Conservation (phyloP, 1,140 invertebrate species). For the Aradophagus sp. region DNA sequence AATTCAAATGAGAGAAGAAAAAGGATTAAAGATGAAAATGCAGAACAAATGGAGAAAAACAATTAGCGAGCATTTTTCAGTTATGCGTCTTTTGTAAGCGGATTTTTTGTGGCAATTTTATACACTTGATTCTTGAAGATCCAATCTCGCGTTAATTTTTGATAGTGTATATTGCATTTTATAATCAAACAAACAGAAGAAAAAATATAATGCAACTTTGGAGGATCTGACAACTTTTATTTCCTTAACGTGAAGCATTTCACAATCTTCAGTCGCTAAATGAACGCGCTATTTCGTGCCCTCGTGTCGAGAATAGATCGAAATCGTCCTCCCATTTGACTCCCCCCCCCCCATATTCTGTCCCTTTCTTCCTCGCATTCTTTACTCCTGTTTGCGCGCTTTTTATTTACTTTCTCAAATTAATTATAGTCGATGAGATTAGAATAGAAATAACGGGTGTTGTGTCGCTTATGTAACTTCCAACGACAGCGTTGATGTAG, state of each 20-base stretch:
- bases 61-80: slow-evolving; percentile 54
- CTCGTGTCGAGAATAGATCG: slow-evolving; percentile 23
- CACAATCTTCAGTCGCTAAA: slow-evolving; percentile 51
- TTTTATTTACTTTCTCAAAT: slow-evolving; percentile 19
- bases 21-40: slow-evolving; percentile 10
- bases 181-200: too few relatives aligned
- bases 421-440: slow-evolving; percentile 26
- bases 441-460: slow-evolving; percentile 25
- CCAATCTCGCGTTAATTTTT: slow-evolving; percentile 62
- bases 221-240: slow-evolving; percentile 61
- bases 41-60: too few relatives aligned
- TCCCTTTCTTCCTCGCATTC: not conserved
- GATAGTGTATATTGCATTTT: slow-evolving; percentile 59
- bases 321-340: too few relatives aligned
- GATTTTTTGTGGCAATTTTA: slow-evolving; percentile 62
- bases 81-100: slow-evolving; percentile 60
- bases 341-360: too few relatives aligned
- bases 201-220: slow-evolving; percentile 61
- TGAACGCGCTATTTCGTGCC: slow-evolving; percentile 19
- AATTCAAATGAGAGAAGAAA: slow-evolving; percentile 31
- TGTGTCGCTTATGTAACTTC: slow-evolving; percentile 17
- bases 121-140: slow-evolving; percentile 66
- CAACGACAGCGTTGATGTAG: slow-evolving; percentile 10
- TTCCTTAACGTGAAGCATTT: slow-evolving; percentile 54
- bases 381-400: not conserved